Percentiles rank a stretch among this genome's conserved stretches.
Conservation (phyloP, 2,888 invertebrate genomes). For the Nomada flava region DNA sequence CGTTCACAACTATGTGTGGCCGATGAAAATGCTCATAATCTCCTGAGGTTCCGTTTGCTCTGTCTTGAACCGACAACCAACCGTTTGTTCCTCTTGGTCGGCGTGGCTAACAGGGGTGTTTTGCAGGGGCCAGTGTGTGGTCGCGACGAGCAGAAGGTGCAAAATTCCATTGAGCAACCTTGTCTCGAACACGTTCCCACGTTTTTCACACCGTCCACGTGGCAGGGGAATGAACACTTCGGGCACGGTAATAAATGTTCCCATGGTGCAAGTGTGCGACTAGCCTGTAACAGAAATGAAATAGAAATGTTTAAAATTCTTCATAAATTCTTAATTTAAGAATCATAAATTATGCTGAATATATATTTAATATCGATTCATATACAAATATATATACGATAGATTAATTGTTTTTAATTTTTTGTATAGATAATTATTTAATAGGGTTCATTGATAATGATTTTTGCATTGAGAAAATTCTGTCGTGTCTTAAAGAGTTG, state of each 20-base stretch:
- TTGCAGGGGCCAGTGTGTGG: slow-evolving; percentile 80
- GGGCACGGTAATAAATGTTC: slow-evolving; percentile 81
- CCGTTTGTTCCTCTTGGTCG: slow-evolving; percentile 80
- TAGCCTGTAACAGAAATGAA: slow-evolving; percentile 75
- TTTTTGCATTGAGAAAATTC: not conserved
- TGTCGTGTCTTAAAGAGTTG: too few relatives aligned
- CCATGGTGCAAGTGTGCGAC: slow-evolving; percentile 79
- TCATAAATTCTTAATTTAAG: not conserved
- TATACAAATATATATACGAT: too few relatives aligned
- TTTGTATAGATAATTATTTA: not conserved
- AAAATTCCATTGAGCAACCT: slow-evolving; percentile 81
- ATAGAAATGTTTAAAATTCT: not conserved
- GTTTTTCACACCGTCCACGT: slow-evolving; percentile 79
- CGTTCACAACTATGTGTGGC: not conserved
- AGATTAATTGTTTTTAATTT: too few relatives aligned
- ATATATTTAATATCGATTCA: too few relatives aligned
- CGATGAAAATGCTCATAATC: slow-evolving; percentile 70
- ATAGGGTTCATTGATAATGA: not conserved
- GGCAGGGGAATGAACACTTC: slow-evolving; percentile 81
- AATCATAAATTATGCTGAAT: not conserved
- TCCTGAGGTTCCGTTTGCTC: slow-evolving; percentile 81
- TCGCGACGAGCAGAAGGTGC: slow-evolving; percentile 79
- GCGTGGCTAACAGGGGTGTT: slow-evolving; percentile 81
- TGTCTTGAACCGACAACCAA: slow-evolving; percentile 80
- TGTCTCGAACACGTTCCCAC: slow-evolving; percentile 81